Percentiles rank a stretch among this genome's conserved stretches.
Conservation (phyloP, 1,140 invertebrate genomes). For the Aphelinus certus region DNA sequence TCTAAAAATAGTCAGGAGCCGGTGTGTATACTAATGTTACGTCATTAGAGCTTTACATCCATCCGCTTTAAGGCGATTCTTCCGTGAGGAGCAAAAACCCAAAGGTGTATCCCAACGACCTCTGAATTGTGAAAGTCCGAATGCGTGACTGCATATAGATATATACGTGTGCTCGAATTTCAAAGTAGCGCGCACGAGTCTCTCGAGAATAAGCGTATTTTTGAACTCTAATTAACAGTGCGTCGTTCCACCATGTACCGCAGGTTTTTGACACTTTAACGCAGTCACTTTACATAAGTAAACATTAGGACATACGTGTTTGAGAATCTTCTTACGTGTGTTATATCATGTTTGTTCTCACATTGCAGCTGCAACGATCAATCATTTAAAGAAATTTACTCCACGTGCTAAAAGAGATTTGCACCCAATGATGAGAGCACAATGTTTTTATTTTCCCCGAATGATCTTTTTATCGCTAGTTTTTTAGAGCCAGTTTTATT, state of each 20-base stretch:
- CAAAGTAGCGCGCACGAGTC: neutral
- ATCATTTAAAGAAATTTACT: too few relatives aligned
- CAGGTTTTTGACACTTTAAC: too few relatives aligned
- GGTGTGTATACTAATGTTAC: neutral
- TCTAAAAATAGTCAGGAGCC: slow-evolving; percentile 12
- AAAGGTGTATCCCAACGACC: neutral
- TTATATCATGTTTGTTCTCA: too few relatives aligned
- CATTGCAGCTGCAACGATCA: too few relatives aligned
- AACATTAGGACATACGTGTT: neutral
- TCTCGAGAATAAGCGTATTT: neutral
- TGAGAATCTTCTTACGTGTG: too few relatives aligned
- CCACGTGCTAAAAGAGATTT: too few relatives aligned
- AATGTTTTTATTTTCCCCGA: too few relatives aligned
- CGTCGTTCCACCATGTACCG: neutral
- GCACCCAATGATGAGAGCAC: too few relatives aligned
- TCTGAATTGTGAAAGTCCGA: slow-evolving; percentile 13
- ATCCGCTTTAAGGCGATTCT: neutral
- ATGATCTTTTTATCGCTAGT: too few relatives aligned
- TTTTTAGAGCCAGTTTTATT: too few relatives aligned
- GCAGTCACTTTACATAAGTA: neutral
- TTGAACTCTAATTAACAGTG: slow-evolving; percentile 2
- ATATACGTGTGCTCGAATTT: slow-evolving; percentile 2
- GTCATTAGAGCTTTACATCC: neutral
- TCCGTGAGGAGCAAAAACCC: neutral
- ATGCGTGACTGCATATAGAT: neutral